A percentile compares a stretch with the other conserved stretches of the same genome.
phyloP scores from a whole-genome alignment of 2,113 vertebrate species.

The Saimiri boliviensis region DNA sequence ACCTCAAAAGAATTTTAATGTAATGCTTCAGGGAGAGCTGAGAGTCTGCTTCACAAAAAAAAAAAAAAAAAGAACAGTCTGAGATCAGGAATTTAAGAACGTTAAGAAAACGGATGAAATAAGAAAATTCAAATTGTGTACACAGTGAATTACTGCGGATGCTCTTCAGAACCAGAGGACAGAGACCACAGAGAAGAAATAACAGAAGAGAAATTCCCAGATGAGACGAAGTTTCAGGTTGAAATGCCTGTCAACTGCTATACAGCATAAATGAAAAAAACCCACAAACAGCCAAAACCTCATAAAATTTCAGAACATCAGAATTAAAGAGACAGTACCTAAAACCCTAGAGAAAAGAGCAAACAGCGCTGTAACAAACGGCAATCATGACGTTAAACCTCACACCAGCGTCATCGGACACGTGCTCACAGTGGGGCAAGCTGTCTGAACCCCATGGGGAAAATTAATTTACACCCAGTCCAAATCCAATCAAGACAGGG shows the following conservation, averaged over 20 bases:
- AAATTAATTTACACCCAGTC: neutral
- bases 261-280: neutral
- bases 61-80: neutral
- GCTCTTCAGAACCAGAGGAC: neutral
- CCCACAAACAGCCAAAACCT: neutral
- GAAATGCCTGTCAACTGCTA: neutral
- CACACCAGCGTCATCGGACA: neutral
- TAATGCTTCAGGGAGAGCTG: neutral
- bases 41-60: neutral
- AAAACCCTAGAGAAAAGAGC: neutral
- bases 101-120: neutral
- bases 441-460: neutral
- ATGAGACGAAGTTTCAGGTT: neutral
- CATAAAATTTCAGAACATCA: neutral
- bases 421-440: neutral
- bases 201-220: neutral
- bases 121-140: neutral
- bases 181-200: neutral
- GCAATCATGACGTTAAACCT: rapidly evolving
- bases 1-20: neutral
- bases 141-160: neutral
- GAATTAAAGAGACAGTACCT: neutral
- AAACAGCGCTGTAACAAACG: neutral
- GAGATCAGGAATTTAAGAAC: neutral
- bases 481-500: neutral